A percentile compares a stretch with the other conserved stretches of the same genome.
Evolutionary conservation across 1,140 invertebrate species (phyloP).

Genomic region (Drosophila pruinosa): DNA sequence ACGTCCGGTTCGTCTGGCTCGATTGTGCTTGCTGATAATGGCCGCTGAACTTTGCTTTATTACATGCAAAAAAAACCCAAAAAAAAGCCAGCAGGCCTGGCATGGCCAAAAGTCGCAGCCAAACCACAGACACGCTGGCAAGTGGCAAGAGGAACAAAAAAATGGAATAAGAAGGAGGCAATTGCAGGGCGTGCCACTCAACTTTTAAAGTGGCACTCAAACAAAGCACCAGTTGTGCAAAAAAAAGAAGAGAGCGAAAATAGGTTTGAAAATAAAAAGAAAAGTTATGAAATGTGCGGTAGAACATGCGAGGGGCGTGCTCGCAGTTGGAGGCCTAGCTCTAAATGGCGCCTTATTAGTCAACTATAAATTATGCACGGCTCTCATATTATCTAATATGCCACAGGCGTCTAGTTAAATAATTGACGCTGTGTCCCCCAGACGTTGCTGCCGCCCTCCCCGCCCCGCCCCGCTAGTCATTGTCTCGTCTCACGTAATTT

Average conservation of each 20-base stretch:
- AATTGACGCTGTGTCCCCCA: constrained; percentile 40
- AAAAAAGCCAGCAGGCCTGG: constrained; percentile 15
- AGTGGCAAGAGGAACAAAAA: constrained; percentile 28
- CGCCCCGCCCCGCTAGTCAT: neutral
- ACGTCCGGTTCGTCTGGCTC: constrained; percentile 42
- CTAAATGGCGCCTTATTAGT: constrained; percentile 67
- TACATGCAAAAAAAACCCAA: constrained; percentile 43
- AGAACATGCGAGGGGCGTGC: constrained; percentile 5
- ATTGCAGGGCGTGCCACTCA: constrained; percentile 50
- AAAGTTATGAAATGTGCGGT: constrained; percentile 17
- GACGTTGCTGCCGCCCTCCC: neutral
- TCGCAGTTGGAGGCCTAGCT: neutral
- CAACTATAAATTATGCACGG: constrained; percentile 58
- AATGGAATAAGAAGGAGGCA: constrained; percentile 11
- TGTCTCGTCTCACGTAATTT: constrained; percentile 37
- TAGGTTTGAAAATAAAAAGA: neutral
- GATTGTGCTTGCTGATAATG: constrained; percentile 56
- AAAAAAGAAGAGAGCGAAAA: constrained; percentile 4
- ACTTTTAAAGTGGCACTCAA: constrained; percentile 57
- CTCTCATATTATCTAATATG: constrained; percentile 65
- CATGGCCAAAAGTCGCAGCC: constrained; percentile 34
- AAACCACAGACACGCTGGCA: constrained; percentile 51
- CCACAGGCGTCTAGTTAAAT: constrained; percentile 66
- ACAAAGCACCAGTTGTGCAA: constrained; percentile 34
- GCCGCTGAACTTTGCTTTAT: constrained; percentile 62